Percentiles rank a stretch among this genome's conserved stretches.
phyloP scores from a whole-genome alignment of 2,888 invertebrate species.

The Meghimatium bilineatum region DNA sequence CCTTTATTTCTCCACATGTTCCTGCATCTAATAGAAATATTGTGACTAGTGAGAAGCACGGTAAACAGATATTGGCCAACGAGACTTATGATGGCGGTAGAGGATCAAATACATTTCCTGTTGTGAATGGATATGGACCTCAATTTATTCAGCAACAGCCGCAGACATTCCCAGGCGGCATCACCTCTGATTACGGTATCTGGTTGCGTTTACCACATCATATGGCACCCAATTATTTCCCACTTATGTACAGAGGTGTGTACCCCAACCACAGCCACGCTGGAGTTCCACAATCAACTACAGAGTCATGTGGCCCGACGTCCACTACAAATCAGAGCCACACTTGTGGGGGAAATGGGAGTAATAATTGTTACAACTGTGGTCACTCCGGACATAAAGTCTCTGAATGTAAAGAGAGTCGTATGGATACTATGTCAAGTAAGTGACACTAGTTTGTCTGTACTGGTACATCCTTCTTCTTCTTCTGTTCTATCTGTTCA shows the following conservation, averaged over 20 bases:
- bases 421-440: slow-evolving; percentile 92
- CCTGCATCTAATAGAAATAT: background rate
- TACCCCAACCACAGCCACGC: background rate
- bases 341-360: slow-evolving; percentile 9
- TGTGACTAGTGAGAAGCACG: too few relatives aligned
- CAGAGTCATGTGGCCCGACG: slow-evolving; percentile 7
- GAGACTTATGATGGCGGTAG: slow-evolving; percentile 2
- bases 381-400: slow-evolving; percentile 90
- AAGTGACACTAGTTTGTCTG: background rate
- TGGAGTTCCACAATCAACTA: slow-evolving; percentile 49
- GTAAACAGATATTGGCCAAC: background rate
- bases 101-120: background rate
- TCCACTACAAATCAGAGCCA: slow-evolving; percentile 16
- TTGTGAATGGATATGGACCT: slow-evolving; percentile 12
- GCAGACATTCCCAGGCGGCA: slow-evolving; percentile 54
- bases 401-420: slow-evolving; percentile 91
- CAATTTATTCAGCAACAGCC: slow-evolving; percentile 19
- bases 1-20: slow-evolving; percentile 28
- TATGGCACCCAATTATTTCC: slow-evolving; percentile 33
- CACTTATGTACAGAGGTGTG: slow-evolving; percentile 40
- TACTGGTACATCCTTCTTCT: too few relatives aligned
- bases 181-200: slow-evolving; percentile 51
- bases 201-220: slow-evolving; percentile 50
- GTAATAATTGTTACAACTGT: slow-evolving; percentile 89
- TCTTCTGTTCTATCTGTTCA: too few relatives aligned